These are phyloP conservation scores for Athrips mouffetella DNA, from an alignment of 2,888 invertebrate species.

Conservation along the genomic window DNA sequence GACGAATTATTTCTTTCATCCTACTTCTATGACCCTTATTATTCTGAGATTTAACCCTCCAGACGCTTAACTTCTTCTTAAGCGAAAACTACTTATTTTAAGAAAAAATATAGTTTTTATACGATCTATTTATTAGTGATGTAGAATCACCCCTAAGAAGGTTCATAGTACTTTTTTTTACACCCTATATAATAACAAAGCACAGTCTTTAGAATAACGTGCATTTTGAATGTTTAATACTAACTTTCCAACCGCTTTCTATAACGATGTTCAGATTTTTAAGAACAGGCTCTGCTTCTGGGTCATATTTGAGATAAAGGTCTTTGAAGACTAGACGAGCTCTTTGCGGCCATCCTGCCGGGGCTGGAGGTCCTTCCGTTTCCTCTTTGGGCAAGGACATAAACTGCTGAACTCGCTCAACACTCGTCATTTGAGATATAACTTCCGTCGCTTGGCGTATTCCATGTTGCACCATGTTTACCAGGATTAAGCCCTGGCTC, in stretches of 20 bases:
- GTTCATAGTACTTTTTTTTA: too few relatives aligned
- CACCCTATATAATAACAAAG: too few relatives aligned
- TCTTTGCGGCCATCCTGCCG: slow-evolving; percentile 79
- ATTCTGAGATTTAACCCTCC: too few relatives aligned
- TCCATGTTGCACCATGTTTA: slow-evolving; percentile 89
- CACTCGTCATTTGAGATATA: slow-evolving; percentile 87
- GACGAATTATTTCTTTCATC: too few relatives aligned
- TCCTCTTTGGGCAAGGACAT: slow-evolving; percentile 85
- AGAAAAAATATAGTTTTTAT: too few relatives aligned
- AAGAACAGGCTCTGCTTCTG: slow-evolving; percentile 81
- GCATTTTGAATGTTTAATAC: too few relatives aligned
- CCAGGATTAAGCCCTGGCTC: slow-evolving; percentile 84
- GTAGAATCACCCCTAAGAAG: too few relatives aligned
- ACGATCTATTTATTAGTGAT: too few relatives aligned
- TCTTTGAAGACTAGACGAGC: slow-evolving; percentile 80
- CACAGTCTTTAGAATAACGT: too few relatives aligned
- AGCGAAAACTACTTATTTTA: too few relatives aligned
- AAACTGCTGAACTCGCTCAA: slow-evolving; percentile 90
- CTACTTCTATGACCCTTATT: too few relatives aligned
- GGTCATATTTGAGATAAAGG: slow-evolving; percentile 81
- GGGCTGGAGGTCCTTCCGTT: slow-evolving; percentile 79
- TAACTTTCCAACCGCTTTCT: slow-evolving; percentile 82
- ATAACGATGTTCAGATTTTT: slow-evolving; percentile 81
- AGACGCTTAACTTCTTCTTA: too few relatives aligned
- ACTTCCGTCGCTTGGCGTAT: slow-evolving; percentile 88